Evolutionary conservation across 92 coral and sea anemone genomes (phyloP).

Genomic region (Epizoanthus rinbou): DNA sequence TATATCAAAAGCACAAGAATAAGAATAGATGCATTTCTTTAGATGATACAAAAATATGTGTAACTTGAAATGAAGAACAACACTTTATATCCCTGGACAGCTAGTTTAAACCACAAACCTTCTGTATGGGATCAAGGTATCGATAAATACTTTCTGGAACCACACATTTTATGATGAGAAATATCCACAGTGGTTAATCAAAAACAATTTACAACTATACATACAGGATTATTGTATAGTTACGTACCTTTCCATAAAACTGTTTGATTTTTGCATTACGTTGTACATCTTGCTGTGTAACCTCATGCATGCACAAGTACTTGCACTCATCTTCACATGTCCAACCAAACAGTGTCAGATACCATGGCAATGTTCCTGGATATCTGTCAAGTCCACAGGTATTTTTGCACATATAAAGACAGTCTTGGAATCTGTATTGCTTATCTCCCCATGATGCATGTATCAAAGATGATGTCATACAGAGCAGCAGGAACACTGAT

Average conservation of each 20-base stretch:
- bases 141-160: too few relatives aligned
- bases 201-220: not conserved
- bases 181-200: not conserved
- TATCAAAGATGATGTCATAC: conserved; percentile 15
- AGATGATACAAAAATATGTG: too few relatives aligned
- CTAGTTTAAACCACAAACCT: too few relatives aligned
- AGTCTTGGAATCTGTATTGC: conserved; percentile 50
- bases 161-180: too few relatives aligned
- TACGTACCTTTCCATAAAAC: conserved; percentile 89
- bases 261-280: conserved; percentile 61
- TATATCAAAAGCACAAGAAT: too few relatives aligned
- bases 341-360: conserved; percentile 83
- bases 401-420: conserved; percentile 57
- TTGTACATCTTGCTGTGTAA: conserved; percentile 63
- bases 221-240: too few relatives aligned
- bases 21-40: too few relatives aligned
- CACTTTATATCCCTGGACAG: too few relatives aligned
- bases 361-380: conserved; percentile 77
- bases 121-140: too few relatives aligned
- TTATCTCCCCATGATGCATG: conserved; percentile 80
- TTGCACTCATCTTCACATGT: conserved; percentile 92
- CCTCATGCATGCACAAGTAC: conserved; percentile 89
- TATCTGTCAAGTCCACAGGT: conserved; percentile 67
- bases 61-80: too few relatives aligned
- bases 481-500: not conserved